These are phyloP conservation scores for Geothlypis trichas DNA, from an alignment of 2,113 vertebrate species.

Conservation along the genomic window DNA sequence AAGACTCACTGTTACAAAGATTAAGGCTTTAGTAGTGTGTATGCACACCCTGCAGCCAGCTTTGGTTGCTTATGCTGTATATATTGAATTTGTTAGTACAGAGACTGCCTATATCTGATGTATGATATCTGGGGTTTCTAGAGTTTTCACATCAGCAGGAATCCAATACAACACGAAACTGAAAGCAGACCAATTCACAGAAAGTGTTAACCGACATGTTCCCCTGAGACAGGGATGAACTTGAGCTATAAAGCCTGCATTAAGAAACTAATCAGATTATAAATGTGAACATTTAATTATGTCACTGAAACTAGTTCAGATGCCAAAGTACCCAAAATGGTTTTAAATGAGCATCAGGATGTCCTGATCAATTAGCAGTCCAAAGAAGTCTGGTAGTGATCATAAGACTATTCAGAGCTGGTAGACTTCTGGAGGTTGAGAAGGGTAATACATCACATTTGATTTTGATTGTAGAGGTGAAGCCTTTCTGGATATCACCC, in stretches of 20 bases:
- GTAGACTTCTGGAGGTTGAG: neutral
- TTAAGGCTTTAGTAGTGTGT: neutral
- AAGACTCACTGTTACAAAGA: neutral
- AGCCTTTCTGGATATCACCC: neutral
- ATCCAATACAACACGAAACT: neutral
- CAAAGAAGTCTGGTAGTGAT: neutral
- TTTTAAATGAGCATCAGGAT: neutral
- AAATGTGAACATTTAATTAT: neutral
- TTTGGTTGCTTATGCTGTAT: neutral
- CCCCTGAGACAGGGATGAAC: neutral
- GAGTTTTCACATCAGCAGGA: neutral
- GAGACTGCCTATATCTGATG: neutral
- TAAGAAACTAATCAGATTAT: neutral
- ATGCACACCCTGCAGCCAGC: neutral
- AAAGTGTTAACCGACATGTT: neutral
- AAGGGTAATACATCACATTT: neutral
- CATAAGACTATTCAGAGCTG: neutral
- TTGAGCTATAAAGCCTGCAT: neutral
- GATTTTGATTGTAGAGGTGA: neutral
- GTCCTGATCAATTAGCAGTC: neutral
- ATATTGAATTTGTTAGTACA: neutral
- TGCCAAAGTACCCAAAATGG: neutral
- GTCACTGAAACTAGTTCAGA: neutral
- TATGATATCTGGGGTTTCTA: neutral
- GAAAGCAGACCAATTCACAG: neutral